Conservation (phyloP, 2,888 invertebrate genomes). For the Agrotis clavis region DNA sequence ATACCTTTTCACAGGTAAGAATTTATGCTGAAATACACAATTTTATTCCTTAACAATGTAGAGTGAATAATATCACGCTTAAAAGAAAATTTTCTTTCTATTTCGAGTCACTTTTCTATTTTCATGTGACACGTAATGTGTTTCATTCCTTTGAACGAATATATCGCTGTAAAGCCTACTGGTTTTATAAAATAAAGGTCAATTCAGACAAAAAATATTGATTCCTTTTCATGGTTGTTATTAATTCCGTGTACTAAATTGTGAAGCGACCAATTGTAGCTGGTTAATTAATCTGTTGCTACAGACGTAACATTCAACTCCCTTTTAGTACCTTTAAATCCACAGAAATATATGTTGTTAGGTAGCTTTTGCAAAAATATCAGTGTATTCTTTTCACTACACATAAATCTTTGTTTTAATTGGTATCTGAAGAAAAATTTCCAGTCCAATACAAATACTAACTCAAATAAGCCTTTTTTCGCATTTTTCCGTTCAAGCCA, state of each 20-base stretch:
- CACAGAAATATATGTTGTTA: conserved; percentile 1
- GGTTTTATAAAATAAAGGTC: conserved; percentile 15
- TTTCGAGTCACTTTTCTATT: neutral
- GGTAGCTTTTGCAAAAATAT: conserved; percentile 3
- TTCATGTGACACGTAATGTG: neutral
- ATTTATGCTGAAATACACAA: neutral
- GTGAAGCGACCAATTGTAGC: conserved; percentile 58
- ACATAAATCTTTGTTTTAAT: neutral
- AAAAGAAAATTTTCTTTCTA: neutral
- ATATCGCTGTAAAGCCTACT: conserved; percentile 15
- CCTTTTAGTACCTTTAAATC: conserved; percentile 20
- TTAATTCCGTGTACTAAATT: conserved; percentile 61
- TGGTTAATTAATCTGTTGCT: conserved; percentile 56
- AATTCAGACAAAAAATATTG: conserved; percentile 33
- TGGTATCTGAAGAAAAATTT: conserved; percentile 2
- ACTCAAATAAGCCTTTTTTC: conserved; percentile 22
- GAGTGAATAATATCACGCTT: neutral
- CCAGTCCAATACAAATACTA: conserved; percentile 16
- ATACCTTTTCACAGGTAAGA: conserved; percentile 94
- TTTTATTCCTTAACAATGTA: neutral
- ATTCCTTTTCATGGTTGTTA: conserved; percentile 39
- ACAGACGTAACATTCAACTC: conserved; percentile 33
- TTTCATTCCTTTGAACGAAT: neutral
- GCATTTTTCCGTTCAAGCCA: conserved; percentile 46
- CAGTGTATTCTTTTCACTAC: neutral